These are phyloP conservation scores for Labia minor DNA, from an alignment of 2,888 invertebrate genomes.

Conservation along the genomic window DNA sequence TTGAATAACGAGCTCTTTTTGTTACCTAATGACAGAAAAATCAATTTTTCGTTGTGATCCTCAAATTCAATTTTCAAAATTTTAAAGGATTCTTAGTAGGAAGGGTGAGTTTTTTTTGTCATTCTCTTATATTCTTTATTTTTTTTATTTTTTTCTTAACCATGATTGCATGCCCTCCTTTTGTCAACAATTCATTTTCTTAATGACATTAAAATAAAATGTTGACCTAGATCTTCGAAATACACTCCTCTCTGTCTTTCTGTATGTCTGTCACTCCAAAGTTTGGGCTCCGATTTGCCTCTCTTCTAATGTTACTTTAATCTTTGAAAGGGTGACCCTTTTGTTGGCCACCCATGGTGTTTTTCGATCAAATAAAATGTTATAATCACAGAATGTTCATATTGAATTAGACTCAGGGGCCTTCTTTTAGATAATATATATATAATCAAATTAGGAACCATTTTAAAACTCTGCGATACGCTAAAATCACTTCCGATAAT, in stretches of 20 bases:
- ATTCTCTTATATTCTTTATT: background rate
- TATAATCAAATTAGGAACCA: background rate
- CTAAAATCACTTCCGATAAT: too few relatives aligned
- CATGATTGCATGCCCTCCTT: background rate
- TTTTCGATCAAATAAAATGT: conserved; percentile 5
- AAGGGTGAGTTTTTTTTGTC: background rate
- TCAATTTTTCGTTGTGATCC: too few relatives aligned
- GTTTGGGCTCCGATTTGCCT: background rate
- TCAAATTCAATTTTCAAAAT: background rate
- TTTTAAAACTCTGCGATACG: too few relatives aligned
- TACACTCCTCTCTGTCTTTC: background rate
- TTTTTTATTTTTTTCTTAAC: too few relatives aligned
- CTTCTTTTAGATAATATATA: background rate
- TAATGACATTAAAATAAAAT: background rate
- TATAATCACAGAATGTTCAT: background rate
- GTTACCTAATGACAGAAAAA: too few relatives aligned
- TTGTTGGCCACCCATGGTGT: background rate
- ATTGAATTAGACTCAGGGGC: background rate
- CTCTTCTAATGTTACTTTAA: conserved; percentile 4
- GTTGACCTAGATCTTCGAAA: background rate
- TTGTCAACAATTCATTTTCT: background rate
- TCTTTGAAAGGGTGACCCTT: background rate
- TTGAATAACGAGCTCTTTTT: too few relatives aligned
- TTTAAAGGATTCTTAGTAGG: background rate
- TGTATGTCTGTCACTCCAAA: background rate